phyloP scores from a whole-genome alignment of 2,113 vertebrate genomes.

The Macrotis lagotis region DNA sequence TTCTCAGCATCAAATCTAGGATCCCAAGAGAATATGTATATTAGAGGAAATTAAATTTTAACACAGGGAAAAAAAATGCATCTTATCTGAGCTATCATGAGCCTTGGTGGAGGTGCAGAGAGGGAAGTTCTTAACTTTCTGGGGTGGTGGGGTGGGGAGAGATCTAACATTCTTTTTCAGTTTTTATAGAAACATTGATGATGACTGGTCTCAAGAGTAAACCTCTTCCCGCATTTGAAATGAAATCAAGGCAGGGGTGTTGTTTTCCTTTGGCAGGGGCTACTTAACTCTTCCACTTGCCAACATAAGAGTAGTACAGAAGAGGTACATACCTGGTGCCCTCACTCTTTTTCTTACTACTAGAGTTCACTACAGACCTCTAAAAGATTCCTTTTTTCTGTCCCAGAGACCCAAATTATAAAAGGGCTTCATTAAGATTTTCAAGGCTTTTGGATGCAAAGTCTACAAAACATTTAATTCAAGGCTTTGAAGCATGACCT shows the following conservation, averaged over 20 bases:
- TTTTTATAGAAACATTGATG: neutral
- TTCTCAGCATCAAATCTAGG: neutral
- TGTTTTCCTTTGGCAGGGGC: too few relatives aligned
- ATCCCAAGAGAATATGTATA: neutral
- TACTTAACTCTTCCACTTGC: neutral
- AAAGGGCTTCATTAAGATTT: neutral
- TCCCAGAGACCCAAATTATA: neutral
- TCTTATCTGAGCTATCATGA: neutral
- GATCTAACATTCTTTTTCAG: conserved; percentile 19
- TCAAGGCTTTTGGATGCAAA: neutral
- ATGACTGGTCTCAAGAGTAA: neutral
- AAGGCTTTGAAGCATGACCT: neutral
- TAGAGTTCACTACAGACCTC: neutral
- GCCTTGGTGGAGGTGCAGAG: neutral
- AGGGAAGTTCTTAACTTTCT: conserved; percentile 28
- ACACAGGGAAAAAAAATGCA: neutral
- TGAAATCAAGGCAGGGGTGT: neutral
- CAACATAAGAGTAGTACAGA: neutral
- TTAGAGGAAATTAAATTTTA: neutral
- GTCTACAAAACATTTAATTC: neutral
- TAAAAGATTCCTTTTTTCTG: neutral
- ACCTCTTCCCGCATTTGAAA: neutral
- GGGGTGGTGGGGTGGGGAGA: conserved; percentile 3
- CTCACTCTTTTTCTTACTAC: neutral
- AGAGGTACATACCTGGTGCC: neutral